Base-by-base conservation (phyloP, 2,113 vertebrate species). In the Promerops cafer region DNA sequence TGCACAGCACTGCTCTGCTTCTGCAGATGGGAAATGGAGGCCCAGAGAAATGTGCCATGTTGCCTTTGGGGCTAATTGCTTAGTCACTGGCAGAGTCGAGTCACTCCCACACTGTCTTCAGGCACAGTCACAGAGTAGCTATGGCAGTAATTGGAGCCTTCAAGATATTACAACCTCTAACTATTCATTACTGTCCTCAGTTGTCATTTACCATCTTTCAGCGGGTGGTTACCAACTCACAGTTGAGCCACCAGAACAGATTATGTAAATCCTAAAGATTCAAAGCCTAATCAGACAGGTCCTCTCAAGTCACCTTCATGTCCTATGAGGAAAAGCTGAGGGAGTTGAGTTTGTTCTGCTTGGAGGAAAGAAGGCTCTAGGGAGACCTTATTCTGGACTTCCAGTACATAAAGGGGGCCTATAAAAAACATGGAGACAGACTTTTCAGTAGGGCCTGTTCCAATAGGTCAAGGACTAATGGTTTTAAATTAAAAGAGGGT, bases 21-120 rank as follows among this genome's bases (percentile, higher is more conserved):
- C 97, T 72, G n/a, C 96, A 97, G 97, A 94, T 71, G 78, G 96
- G 95, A 97, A 97, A 94, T 47, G 85, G 96, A 98, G 89, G 90
- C 61, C n/a, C 61, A 53, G 50, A 65, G 69, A 84, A 81, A 66
- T 45, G 49, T 45, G 63, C 65, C 77, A 16, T 6, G 42, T 63
- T 7, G 40, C 86, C 85, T 65, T 64, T 95, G 86, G 85, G 80
- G 71, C 86, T 92, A 82, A 83, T 95, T 81, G 77, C 71, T 65
- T 44, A 92, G 63, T 88, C 91, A 63, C 44, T 82, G 77, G 69
- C 72, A 85, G 77, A 96, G 77, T 9, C 6, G 0, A 76, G 76
- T 91, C 89, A 57, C 59, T 93, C 94, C 92, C 83, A 90, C 93
- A 49, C 64, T 90, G 23, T 83, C 90, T 95, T 81, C 16, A 1